Percentiles rank a stretch among this genome's conserved stretches.
phyloP scores from a whole-genome alignment of 2,888 invertebrate species.

The Lochmaea crataegi region DNA sequence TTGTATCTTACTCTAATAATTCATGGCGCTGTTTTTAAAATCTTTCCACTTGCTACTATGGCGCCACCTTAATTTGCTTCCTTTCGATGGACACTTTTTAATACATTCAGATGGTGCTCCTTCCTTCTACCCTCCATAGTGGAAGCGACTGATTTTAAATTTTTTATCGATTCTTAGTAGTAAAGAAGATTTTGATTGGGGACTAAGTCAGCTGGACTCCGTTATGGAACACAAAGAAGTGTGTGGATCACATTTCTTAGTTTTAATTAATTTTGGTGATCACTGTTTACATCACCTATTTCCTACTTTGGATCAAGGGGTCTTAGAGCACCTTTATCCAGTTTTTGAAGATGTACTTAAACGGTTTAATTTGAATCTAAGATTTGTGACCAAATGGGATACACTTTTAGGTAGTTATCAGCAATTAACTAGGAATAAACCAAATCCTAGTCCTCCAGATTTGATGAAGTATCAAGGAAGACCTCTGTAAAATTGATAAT shows the following conservation, averaged over 20 bases:
- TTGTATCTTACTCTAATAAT: too few species aligned
- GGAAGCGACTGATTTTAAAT: neutral
- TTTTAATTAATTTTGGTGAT: constrained; percentile 80
- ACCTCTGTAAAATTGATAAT: neutral
- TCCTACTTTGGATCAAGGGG: constrained; percentile 84
- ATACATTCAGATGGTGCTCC: too few species aligned
- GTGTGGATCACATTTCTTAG: constrained; percentile 75
- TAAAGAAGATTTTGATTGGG: constrained; percentile 75
- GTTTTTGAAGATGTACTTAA: constrained; percentile 71
- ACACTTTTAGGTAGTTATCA: constrained; percentile 76
- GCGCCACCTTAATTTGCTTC: too few species aligned
- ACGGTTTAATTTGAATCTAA: constrained; percentile 71
- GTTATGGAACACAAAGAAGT: constrained; percentile 79
- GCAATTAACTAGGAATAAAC: constrained; percentile 68
- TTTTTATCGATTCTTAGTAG: constrained; percentile 59
- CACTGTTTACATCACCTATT: constrained; percentile 86
- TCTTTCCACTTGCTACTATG: too few species aligned
- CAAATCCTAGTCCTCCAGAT: constrained; percentile 61
- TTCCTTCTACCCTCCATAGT: too few species aligned
- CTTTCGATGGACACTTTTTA: too few species aligned
- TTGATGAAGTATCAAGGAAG: constrained; percentile 44
- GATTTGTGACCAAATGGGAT: constrained; percentile 69
- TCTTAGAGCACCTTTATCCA: constrained; percentile 76
- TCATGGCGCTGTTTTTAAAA: too few species aligned
- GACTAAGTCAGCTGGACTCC: constrained; percentile 80